Base-by-base conservation (phyloP, 2,113 vertebrate species). In the Phalacrocorax pelagicus region DNA sequence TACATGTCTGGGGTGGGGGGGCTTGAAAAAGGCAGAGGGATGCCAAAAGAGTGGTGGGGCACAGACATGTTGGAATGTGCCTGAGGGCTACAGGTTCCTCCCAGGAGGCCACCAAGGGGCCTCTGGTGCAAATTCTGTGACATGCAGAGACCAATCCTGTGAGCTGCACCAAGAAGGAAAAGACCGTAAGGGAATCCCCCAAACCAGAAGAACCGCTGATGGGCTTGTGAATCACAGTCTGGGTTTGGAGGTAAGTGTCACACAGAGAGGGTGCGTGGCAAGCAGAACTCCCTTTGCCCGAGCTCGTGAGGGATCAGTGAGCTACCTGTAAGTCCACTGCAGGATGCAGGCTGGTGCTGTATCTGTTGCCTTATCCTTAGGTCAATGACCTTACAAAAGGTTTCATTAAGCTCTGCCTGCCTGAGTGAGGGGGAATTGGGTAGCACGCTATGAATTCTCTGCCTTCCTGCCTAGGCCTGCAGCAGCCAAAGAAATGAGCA, bases 131-230 rank as follows among this genome's bases (percentile, higher is more conserved):
- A 73, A 59, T 21, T 29, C 15, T 29, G 26, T 71, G 34, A 38
- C 12, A 6, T 36, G 32, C 21, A 65, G 36, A 30, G 15, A 12
- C 19, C 1, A 0, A 15, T 30, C n/a, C 29, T 52, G 7, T 47
- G 52, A 47, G 20, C 52, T 61, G 34, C 23, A 40, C 23, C 1
- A 3, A 4, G 8, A 71, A 63, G 49, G 55, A 69, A 42, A 21
- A 70, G 40, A 63, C 30, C 4, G 38, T 20, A 38, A 44, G 27
- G 8, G 32, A 65, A 58, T 44, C 11, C n/a, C 63, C n/a, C 22
- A 20, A 21, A 14, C 1, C 13, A 59, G 59, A 71, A 49, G 21
- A 79, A 30, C 34, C 1, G 1, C 27, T 0, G 0, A 32, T 22
- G 20, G 29, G n/a, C 57, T 47, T 30, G 16, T 47, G 63, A 70